A percentile compares a stretch with the other conserved stretches of the same genome.
These are phyloP conservation scores for Telenomus remus DNA, from an alignment of 1,140 invertebrate genomes.

Conservation along the genomic window DNA sequence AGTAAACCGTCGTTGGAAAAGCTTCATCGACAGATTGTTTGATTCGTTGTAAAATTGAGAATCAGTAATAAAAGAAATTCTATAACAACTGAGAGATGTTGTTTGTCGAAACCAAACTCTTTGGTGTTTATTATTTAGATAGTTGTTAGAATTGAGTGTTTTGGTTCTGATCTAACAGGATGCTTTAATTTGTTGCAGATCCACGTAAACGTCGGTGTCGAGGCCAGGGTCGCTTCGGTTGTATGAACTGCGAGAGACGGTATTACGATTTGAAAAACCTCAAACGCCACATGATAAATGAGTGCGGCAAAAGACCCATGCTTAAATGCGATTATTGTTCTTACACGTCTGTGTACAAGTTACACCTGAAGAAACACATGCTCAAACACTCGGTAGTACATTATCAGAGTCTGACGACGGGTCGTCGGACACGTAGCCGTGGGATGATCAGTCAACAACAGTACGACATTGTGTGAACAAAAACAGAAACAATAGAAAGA, in stretches of 20 bases:
- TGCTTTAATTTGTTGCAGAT: constrained; percentile 41
- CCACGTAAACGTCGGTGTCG: constrained; percentile 60
- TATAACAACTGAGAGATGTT: too few species aligned
- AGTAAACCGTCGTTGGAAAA: background rate
- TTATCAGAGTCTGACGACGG: constrained; percentile 16
- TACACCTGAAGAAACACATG: constrained; percentile 73
- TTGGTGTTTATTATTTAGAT: constrained; percentile 15
- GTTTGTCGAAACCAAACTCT: constrained; percentile 11
- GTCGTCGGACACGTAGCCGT: background rate
- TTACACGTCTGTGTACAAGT: constrained; percentile 72
- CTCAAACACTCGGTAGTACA: constrained; percentile 59
- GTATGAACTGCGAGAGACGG: constrained; percentile 68
- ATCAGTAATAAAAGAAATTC: too few species aligned
- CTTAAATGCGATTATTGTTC: constrained; percentile 78
- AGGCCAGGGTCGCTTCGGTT: constrained; percentile 67
- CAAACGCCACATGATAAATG: constrained; percentile 69
- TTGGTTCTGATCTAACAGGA: too few species aligned
- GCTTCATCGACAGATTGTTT: too few species aligned
- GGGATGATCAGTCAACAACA: too few species aligned
- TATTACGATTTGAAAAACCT: constrained; percentile 72
- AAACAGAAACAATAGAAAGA: too few species aligned
- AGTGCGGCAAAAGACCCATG: constrained; percentile 78
- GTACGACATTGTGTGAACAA: too few species aligned
- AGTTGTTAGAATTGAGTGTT: too few species aligned
- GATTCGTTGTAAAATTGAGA: too few species aligned